These are phyloP conservation scores for Leptodactylus fallax DNA, from an alignment of 2,797 vertebrate species.

Conservation along the genomic window DNA sequence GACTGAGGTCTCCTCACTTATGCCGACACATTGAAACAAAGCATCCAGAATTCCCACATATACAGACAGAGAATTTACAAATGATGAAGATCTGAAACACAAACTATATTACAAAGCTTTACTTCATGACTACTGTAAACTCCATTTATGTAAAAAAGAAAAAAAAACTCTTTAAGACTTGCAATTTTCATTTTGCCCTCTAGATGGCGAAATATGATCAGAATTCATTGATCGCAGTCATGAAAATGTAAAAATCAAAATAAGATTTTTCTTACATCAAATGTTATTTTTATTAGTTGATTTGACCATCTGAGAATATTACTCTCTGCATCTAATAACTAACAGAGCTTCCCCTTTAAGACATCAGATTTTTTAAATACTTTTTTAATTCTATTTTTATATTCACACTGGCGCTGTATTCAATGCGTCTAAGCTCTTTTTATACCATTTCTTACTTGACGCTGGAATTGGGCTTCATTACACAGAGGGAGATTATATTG, in stretches of 20 bases:
- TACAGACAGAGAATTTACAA: too few relatives aligned
- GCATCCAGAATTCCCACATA: too few relatives aligned
- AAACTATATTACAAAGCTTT: too few relatives aligned
- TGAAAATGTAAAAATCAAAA: neutral
- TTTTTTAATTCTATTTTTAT: neutral
- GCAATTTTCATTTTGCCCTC: constrained; percentile 65
- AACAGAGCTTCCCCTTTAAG: neutral
- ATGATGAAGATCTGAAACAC: too few relatives aligned
- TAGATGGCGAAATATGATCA: constrained; percentile 73
- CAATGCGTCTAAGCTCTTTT: constrained; percentile 25
- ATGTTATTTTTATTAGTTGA: neutral
- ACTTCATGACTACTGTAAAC: neutral
- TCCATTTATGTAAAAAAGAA: neutral
- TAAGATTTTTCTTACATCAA: neutral
- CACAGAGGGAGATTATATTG: constrained; percentile 35
- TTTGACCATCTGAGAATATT: constrained; percentile 11
- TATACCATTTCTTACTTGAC: constrained; percentile 23
- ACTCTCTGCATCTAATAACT: neutral
- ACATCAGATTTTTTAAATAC: neutral
- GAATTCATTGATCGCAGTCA: neutral
- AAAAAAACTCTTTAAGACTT: neutral
- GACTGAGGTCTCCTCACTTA: too few relatives aligned
- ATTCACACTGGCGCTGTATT: neutral
- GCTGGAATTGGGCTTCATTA: constrained; percentile 51
- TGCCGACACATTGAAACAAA: too few relatives aligned